Percentiles rank a stretch among this genome's conserved stretches.
Conservation (phyloP, 2,797 vertebrate species). For the Protonibea diacanthus region DNA sequence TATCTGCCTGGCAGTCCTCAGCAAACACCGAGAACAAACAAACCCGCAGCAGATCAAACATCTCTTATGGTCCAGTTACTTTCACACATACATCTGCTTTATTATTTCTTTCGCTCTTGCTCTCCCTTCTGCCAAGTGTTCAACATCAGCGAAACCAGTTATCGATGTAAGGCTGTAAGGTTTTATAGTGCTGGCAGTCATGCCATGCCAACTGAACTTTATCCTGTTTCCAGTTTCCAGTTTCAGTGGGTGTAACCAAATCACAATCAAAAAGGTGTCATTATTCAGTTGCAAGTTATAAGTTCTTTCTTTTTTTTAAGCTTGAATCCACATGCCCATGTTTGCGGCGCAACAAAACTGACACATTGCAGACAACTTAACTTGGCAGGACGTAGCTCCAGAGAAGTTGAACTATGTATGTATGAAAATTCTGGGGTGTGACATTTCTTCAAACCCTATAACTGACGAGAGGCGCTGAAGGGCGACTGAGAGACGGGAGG, state of each 20-base stretch:
- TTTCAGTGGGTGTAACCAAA: conserved; percentile 28
- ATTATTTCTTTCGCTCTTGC: conserved; percentile 5
- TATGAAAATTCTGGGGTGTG: conserved; percentile 36
- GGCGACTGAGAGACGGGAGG: neutral
- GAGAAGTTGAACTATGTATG: conserved; percentile 1
- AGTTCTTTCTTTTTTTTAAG: neutral
- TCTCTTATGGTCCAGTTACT: conserved; percentile 3
- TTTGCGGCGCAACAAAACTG: neutral
- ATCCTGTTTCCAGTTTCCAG: neutral
- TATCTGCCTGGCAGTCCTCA: conserved; percentile 43
- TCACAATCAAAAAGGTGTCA: conserved; percentile 1
- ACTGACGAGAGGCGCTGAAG: neutral
- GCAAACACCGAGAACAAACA: conserved; percentile 71
- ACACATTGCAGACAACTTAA: neutral
- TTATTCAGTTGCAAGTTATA: neutral
- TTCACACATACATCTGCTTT: conserved; percentile 14
- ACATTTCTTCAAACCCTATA: conserved; percentile 13
- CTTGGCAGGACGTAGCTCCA: neutral
- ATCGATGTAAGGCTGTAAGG: neutral
- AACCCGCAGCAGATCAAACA: conserved; percentile 50
- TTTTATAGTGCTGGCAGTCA: neutral
- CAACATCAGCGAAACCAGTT: neutral
- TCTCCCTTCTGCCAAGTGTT: conserved; percentile 4
- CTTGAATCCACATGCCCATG: neutral
- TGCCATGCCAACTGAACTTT: conserved; percentile 25